phyloP scores from a whole-genome alignment of 2,113 vertebrate species.

The Apus apus region DNA sequence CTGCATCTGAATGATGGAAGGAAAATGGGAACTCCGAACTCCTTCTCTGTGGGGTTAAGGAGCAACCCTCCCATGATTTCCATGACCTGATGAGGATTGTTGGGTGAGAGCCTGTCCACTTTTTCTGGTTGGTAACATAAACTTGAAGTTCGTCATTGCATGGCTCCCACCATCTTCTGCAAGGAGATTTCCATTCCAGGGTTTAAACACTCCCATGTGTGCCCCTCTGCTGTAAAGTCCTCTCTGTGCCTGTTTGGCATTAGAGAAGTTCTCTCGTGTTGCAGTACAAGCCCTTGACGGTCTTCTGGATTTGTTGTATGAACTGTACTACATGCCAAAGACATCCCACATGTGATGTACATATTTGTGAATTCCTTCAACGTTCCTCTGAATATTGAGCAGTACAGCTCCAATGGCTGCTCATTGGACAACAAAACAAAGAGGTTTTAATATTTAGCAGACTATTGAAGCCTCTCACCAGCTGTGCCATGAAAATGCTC shows the following conservation, averaged over 20 bases:
- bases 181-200: background rate
- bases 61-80: background rate
- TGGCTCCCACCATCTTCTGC: background rate
- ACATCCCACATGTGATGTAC: background rate
- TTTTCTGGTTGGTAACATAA: background rate
- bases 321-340: background rate
- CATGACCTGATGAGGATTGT: rapidly evolving
- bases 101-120: background rate
- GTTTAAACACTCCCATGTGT: background rate
- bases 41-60: background rate
- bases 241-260: background rate
- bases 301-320: background rate
- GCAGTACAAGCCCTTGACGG: background rate
- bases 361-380: background rate
- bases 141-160: rapidly evolving
- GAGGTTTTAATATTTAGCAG: background rate
- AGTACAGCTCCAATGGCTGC: background rate
- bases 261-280: background rate
- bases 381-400: background rate
- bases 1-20: rapidly evolving
- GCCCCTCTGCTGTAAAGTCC: background rate
- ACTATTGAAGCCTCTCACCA: background rate
- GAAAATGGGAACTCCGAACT: background rate
- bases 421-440: background rate
- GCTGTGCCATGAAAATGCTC: background rate